Evolutionary conservation across 2,797 vertebrate species (phyloP).

Genomic region (Pseudochromis fuscus): DNA sequence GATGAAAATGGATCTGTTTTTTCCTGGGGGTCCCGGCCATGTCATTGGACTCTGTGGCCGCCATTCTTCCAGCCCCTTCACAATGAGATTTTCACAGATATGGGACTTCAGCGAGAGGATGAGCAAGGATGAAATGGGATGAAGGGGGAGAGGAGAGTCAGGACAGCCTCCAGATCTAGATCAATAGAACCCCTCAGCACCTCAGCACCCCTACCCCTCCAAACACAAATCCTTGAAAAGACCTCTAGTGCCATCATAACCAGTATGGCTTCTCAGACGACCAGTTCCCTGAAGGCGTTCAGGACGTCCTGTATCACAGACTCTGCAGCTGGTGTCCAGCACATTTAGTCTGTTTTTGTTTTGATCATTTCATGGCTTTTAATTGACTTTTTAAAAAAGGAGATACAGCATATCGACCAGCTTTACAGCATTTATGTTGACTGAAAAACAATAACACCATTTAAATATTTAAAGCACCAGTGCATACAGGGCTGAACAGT

Average conservation of each 20-base stretch:
- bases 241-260: slow-evolving; percentile 34
- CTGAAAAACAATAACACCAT: too few species aligned
- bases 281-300: slow-evolving; percentile 10
- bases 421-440: too few species aligned
- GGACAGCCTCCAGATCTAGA: slow-evolving; percentile 31
- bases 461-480: too few species aligned
- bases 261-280: neutral
- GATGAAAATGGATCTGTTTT: slow-evolving; percentile 81
- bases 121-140: slow-evolving; percentile 13
- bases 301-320: neutral
- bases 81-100: slow-evolving; percentile 69
- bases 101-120: slow-evolving; percentile 26
- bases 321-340: neutral
- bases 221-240: slow-evolving; percentile 54
- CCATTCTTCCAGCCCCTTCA: slow-evolving; percentile 54
- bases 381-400: too few species aligned
- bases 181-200: slow-evolving; percentile 42
- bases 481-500: too few species aligned
- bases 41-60: slow-evolving; percentile 66
- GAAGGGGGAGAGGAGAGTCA: slow-evolving; percentile 18
- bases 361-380: too few species aligned
- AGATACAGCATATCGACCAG: too few species aligned
- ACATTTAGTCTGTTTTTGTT: too few species aligned
- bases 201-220: slow-evolving; percentile 15
- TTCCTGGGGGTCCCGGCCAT: slow-evolving; percentile 57